Evolutionary conservation across 2,113 vertebrate species (phyloP).

Genomic region (Crotalus viridis): DNA sequence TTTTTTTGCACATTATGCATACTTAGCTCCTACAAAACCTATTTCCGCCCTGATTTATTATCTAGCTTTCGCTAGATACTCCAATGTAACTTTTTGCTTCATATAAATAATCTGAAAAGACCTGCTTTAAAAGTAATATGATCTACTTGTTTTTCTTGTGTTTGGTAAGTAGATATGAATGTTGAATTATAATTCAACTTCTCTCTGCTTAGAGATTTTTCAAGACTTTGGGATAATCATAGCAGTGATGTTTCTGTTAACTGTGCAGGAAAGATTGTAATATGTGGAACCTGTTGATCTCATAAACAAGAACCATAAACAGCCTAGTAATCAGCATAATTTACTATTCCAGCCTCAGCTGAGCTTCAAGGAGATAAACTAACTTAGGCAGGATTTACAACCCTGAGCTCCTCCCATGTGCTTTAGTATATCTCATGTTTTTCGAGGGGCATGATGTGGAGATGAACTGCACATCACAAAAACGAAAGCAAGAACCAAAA

Average conservation of each 20-base stretch:
- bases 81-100: neutral
- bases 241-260: neutral
- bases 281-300: neutral
- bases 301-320: neutral
- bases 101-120: neutral
- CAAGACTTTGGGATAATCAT: neutral
- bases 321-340: neutral
- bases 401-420: no score
- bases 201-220: neutral
- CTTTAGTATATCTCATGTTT: neutral
- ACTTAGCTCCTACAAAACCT: neutral
- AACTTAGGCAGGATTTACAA: neutral
- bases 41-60: neutral
- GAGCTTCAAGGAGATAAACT: neutral
- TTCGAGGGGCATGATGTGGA: neutral
- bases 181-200: neutral
- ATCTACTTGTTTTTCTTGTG: neutral
- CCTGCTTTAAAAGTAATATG: constrained; percentile 7
- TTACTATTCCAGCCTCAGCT: neutral
- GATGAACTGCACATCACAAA: neutral
- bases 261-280: neutral
- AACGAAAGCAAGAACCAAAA: neutral
- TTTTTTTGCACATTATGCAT: neutral
- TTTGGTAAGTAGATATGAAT: neutral
- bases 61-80: neutral